Conservation (phyloP, 2,888 invertebrate genomes). For the Saturnia japonica region DNA sequence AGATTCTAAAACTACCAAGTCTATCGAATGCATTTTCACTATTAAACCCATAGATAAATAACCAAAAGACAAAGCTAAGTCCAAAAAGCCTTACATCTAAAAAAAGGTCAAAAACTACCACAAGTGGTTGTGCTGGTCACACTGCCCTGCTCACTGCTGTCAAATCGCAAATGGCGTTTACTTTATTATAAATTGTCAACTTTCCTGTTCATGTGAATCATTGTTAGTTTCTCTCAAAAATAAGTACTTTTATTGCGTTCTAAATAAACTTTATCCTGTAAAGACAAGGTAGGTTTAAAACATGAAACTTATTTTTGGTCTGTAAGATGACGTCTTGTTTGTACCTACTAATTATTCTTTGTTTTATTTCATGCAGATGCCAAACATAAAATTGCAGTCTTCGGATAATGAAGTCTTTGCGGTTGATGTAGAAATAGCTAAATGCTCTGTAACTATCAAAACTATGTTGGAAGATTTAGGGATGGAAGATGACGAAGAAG, state of each 20-base stretch:
- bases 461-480: constrained; percentile 98
- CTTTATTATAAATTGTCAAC: background rate
- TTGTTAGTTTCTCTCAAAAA: background rate
- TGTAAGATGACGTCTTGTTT: constrained; percentile 40
- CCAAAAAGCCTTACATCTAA: no score
- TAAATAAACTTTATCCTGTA: background rate
- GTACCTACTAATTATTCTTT: constrained; percentile 22
- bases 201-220: background rate
- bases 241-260: background rate
- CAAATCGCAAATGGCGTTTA: background rate
- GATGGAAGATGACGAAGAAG: constrained; percentile 96
- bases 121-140: no score
- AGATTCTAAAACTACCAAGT: no score
- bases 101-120: no score
- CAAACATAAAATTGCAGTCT: constrained; percentile 96
- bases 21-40: no score
- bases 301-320: constrained; percentile 29
- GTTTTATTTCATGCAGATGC: constrained; percentile 85
- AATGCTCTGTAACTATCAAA: constrained; percentile 98
- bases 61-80: no score
- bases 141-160: no score
- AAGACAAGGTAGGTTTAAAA: constrained; percentile 18
- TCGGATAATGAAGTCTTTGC: constrained; percentile 98
- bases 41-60: no score
- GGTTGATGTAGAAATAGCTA: constrained; percentile 97